Conservation (phyloP, 2,797 vertebrate genomes). For the Tachyglossus aculeatus region DNA sequence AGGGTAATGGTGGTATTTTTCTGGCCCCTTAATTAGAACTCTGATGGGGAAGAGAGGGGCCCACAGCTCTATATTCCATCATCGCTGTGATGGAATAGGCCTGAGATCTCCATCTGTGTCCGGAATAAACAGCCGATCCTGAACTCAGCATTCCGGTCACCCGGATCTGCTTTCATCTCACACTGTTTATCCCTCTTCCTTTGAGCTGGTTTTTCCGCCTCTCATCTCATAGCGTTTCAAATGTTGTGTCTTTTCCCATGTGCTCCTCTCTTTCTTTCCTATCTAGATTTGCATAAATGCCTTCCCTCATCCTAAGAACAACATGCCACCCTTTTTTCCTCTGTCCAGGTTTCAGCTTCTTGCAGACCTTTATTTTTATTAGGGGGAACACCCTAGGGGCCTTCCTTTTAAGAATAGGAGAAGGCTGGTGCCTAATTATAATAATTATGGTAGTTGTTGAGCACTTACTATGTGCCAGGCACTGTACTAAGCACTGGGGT, state of each 20-base stretch:
- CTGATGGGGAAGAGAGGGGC: slow-evolving; percentile 48
- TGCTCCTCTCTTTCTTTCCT: not conserved
- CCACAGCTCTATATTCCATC: slow-evolving; percentile 57
- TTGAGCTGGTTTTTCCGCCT: slow-evolving; percentile 19
- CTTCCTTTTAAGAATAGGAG: no score
- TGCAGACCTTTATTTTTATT: no score
- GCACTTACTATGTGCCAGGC: no score
- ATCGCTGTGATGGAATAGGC: slow-evolving; percentile 23
- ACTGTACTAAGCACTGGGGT: no score
- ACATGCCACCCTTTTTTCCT: not conserved
- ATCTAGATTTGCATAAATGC: not conserved
- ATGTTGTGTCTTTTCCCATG: not conserved
- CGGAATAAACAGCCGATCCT: not conserved
- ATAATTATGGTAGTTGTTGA: no score
- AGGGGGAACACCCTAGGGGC: no score
- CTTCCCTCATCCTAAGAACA: not conserved
- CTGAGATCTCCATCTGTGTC: slow-evolving; percentile 34
- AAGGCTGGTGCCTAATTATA: no score
- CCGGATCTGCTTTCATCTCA: not conserved
- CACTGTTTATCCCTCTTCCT: slow-evolving; percentile 18
- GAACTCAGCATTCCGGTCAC: not conserved
- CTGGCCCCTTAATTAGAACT: slow-evolving; percentile 75
- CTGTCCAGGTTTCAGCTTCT: not conserved
- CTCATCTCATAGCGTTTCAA: not conserved
- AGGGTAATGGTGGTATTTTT: slow-evolving; percentile 68